phyloP scores from a whole-genome alignment of 37 sponge, comb jelly and placozoan genomes.

The Agelas oroides region DNA sequence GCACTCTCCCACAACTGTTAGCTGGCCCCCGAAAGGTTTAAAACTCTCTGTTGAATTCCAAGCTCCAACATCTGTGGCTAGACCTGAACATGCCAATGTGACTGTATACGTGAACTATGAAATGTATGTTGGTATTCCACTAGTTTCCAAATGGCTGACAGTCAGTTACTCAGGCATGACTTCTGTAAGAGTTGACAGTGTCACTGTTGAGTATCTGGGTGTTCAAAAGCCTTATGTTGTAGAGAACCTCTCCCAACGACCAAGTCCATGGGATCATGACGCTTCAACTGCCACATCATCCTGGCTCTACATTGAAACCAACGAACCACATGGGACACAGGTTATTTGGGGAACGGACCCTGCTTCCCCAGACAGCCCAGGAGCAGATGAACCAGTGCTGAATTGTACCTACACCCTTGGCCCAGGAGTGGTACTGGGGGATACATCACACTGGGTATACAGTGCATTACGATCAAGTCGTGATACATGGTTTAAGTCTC shows the following conservation, averaged over 20 bases:
- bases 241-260: neutral
- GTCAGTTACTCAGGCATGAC: slow-evolving; percentile 10
- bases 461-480: no score
- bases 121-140: slow-evolving; percentile 66
- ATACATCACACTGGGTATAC: neutral
- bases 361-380: slow-evolving; percentile 22
- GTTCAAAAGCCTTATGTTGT: slow-evolving; percentile 53
- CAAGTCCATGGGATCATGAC: slow-evolving; percentile 48
- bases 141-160: slow-evolving; percentile 66
- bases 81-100: slow-evolving; percentile 30
- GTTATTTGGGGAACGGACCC: slow-evolving; percentile 27
- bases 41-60: slow-evolving; percentile 34
- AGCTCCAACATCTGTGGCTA: slow-evolving; percentile 25
- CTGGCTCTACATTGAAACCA: slow-evolving; percentile 67
- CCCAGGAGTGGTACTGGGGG: slow-evolving; percentile 27
- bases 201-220: slow-evolving; percentile 39
- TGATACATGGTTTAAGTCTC: no score
- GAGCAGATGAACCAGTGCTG: slow-evolving; percentile 61
- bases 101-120: slow-evolving; percentile 57
- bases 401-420: slow-evolving; percentile 32
- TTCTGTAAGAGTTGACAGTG: slow-evolving; percentile 20
- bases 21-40: slow-evolving; percentile 67
- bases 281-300: slow-evolving; percentile 27
- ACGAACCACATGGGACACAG: slow-evolving; percentile 18
- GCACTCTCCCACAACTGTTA: slow-evolving; percentile 31